Evolutionary conservation across 2,113 vertebrate species (phyloP).

Genomic region (Poicephalus gulielmi): DNA sequence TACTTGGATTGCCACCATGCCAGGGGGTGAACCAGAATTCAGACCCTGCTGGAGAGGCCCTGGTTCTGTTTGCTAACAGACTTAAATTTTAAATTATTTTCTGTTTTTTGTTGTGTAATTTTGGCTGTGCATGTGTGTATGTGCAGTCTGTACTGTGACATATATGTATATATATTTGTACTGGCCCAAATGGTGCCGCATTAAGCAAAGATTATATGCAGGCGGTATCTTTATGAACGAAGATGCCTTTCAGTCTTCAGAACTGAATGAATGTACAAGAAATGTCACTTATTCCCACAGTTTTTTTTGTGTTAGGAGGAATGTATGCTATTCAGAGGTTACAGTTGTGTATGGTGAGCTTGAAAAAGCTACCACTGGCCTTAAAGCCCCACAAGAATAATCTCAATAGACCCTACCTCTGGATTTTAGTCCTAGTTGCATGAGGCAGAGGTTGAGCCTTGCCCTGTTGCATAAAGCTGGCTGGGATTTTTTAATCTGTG

Average conservation of each 20-base stretch:
- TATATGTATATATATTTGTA: too few relatives aligned
- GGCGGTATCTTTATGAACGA: not conserved
- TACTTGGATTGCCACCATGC: not conserved
- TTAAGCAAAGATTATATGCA: not conserved
- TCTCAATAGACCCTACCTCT: not conserved
- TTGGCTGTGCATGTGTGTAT: accelerated
- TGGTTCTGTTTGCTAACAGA: not conserved
- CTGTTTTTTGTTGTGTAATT: not conserved
- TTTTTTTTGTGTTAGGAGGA: not conserved
- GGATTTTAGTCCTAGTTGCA: not conserved
- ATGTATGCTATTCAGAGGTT: not conserved
- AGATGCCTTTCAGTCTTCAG: not conserved
- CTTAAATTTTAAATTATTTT: not conserved
- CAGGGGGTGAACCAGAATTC: not conserved
- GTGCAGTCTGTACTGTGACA: not conserved
- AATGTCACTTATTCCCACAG: not conserved
- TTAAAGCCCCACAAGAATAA: not conserved
- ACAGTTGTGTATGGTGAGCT: not conserved
- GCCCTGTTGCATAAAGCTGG: not conserved
- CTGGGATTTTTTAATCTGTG: not conserved
- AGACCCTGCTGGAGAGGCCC: not conserved
- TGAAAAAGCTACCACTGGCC: not conserved
- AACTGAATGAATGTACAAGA: not conserved
- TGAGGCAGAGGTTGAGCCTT: not conserved
- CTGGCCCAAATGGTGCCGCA: accelerated